Base-by-base conservation (phyloP, 92 coral and sea anemone genomes). In the Phenganax stokvisi region DNA sequence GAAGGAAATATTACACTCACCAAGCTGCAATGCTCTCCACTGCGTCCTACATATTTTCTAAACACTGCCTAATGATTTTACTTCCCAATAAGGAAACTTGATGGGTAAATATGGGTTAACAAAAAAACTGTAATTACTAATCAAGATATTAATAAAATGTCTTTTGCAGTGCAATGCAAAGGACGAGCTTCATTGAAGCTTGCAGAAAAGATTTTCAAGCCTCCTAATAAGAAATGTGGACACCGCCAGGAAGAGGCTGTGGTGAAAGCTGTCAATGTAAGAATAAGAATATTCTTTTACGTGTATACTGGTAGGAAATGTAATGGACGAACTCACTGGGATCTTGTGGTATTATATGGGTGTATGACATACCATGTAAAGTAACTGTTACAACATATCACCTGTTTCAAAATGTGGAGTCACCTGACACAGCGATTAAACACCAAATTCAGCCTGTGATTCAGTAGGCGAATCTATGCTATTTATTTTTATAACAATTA, bases 121-220 rank as follows among this genome's bases (percentile, higher is more conserved):
- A 37, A 37, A 37, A 4, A 4, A 37, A 37, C 1, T 37, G 47
- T 37, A 1, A 4, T 37, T 37, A 37, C 47, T 37, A 37, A 4
- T 37, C 47, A 37, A 37, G 47, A 37, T 37, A 37, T 62, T 62
- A 20, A 20, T 13, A 13, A 51, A 17, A 59, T 55, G 67, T 29
- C 20, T 57, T 31, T 58, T 31, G 57, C 58, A 72, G 74, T 71
- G 57, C 80, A 82, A 73, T 82, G 80, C 60, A 58, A 73, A 72
- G 85, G 76, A 37, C 53, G 85, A 57, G 47, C 85, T 29, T 69
- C 85, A 37, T 44, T 82, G 58, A 56, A 60, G 79, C 66, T 82
- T 12, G 80, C 72, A 10, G 74, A 70, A 29, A 54, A 12, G 8
- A 72, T 82, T 37, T 29, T 82, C 52, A 82, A 37, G 85, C 80